Evolutionary conservation across 2,113 vertebrate genomes (phyloP).

Genomic region (Rhea americana): DNA sequence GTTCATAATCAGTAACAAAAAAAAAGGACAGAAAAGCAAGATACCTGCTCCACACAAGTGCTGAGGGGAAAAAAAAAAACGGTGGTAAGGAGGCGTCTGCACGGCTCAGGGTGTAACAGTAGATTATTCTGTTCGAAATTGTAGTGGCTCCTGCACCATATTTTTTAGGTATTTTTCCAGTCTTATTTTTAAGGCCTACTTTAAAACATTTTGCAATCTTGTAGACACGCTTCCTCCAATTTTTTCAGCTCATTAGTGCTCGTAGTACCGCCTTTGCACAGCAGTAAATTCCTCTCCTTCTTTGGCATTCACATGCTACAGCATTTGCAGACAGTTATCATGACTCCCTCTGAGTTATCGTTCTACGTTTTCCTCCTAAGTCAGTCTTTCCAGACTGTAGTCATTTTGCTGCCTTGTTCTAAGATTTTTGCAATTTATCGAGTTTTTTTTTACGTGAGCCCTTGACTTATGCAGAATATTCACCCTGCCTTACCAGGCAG

Average conservation of each 20-base stretch:
- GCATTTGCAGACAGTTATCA: not conserved
- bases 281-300: not conserved
- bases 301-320: not conserved
- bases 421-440: not conserved
- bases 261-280: not conserved
- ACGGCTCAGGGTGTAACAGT: fast-evolving
- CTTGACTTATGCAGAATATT: not conserved
- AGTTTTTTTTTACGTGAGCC: not conserved
- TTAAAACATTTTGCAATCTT: not conserved
- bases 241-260: not conserved
- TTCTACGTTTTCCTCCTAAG: conserved; percentile 13
- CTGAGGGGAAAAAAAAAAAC: not conserved
- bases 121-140: not conserved
- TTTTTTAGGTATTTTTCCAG: not conserved
- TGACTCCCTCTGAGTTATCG: not conserved
- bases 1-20: not conserved
- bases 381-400: not conserved
- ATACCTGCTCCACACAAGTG: fast-evolving
- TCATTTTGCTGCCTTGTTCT: not conserved
- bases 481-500: not conserved
- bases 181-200: not conserved
- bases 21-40: not conserved
- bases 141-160: not conserved
- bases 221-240: not conserved
- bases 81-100: not conserved